phyloP scores from a whole-genome alignment of 2,113 vertebrate genomes.

The Lepisosteus oculatus region DNA sequence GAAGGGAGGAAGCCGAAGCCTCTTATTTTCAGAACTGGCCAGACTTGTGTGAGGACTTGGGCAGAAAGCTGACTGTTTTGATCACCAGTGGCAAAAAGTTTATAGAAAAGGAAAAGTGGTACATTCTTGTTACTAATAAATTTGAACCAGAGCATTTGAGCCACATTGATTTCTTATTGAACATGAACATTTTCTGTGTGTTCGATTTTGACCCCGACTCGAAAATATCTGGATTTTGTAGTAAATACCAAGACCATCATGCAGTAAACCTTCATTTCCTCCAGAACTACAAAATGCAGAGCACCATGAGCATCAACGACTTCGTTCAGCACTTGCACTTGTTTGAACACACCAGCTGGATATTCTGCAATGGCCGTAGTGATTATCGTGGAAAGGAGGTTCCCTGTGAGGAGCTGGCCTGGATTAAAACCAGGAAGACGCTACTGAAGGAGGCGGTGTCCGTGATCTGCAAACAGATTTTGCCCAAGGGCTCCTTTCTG shows the following conservation, averaged over 20 bases:
- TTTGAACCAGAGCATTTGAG: constrained; percentile 57
- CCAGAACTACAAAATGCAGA: constrained; percentile 56
- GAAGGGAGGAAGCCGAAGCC: constrained; percentile 65
- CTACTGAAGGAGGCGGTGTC: constrained; percentile 62
- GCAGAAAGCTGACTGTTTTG: constrained; percentile 64
- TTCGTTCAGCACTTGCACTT: constrained; percentile 52
- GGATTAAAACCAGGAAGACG: constrained; percentile 69
- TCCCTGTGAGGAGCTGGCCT: constrained; percentile 68
- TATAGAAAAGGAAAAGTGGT: constrained; percentile 65
- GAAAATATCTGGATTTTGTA: constrained; percentile 63
- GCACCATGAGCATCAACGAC: constrained; percentile 40
- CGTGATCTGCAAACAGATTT: constrained; percentile 69
- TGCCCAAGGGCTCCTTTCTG: constrained; percentile 62
- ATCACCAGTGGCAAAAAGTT: constrained; percentile 68
- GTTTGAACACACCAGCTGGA: constrained; percentile 77
- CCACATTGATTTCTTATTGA: constrained; percentile 61
- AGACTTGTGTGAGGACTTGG: constrained; percentile 51
- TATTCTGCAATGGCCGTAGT: constrained; percentile 77
- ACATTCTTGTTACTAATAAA: constrained; percentile 74
- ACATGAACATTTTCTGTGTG: constrained; percentile 72
- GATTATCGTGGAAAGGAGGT: constrained; percentile 63
- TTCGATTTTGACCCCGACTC: constrained; percentile 81
- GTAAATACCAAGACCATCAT: constrained; percentile 58
- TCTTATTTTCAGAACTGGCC: constrained; percentile 15
- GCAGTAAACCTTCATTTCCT: constrained; percentile 61